Evolutionary conservation across 2,888 invertebrate species (phyloP).

Genomic region (Pammene fasciana): DNA sequence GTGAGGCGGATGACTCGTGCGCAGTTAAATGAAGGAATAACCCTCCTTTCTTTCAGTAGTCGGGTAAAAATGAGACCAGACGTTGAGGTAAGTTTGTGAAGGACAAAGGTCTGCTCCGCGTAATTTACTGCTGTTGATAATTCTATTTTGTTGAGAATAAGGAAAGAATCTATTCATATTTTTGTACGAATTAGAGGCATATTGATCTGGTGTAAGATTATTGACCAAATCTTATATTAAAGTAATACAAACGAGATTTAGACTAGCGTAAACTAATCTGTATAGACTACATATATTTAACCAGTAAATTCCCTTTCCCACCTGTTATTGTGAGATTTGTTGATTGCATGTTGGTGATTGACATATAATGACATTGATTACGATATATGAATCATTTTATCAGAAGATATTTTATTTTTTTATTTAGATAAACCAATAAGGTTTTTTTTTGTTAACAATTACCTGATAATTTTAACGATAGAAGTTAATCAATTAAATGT

Average conservation of each 20-base stretch:
- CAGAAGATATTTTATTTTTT: conserved; percentile 15
- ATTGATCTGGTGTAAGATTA: too few relatives aligned
- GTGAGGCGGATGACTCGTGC: too few relatives aligned
- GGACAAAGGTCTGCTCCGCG: too few relatives aligned
- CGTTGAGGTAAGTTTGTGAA: too few relatives aligned
- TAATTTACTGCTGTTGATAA: conserved; percentile 4
- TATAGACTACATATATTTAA: background rate
- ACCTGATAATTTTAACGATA: conserved; percentile 22
- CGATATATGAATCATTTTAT: conserved; percentile 4
- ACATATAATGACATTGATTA: conserved; percentile 1
- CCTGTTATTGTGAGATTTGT: conserved; percentile 6
- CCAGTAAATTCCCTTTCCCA: background rate
- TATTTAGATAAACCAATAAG: conserved; percentile 2
- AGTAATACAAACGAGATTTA: too few relatives aligned
- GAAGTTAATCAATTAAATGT: conserved; percentile 37
- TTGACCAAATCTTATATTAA: too few relatives aligned
- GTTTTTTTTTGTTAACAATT: conserved; percentile 33
- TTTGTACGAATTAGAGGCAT: conserved; percentile 10
- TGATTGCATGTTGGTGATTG: conserved; percentile 8
- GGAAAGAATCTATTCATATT: background rate
- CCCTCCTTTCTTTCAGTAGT: too few relatives aligned
- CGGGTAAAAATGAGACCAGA: too few relatives aligned
- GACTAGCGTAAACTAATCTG: too few relatives aligned
- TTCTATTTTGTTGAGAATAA: conserved; percentile 8
- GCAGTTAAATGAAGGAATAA: too few relatives aligned